Conservation (phyloP, 23 tunicate genomes). For the Halocynthia aurantium region DNA sequence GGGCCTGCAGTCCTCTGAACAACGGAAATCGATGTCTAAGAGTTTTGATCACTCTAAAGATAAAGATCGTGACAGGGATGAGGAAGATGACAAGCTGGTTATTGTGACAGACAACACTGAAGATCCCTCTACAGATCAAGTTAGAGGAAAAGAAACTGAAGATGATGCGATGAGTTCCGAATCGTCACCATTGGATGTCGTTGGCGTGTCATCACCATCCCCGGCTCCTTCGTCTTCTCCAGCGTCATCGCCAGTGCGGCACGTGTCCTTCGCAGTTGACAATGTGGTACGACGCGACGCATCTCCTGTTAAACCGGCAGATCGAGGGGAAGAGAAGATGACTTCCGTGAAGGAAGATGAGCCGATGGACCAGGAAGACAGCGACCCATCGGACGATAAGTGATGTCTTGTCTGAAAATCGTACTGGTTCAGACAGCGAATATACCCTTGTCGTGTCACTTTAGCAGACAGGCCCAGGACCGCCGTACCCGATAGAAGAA, state of each 20-base stretch:
- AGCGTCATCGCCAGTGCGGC: conserved; percentile 8
- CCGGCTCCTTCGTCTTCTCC: conserved; percentile 32
- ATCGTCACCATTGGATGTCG: conserved; percentile 65
- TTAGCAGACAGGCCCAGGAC: too few relatives aligned
- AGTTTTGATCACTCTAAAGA: too few relatives aligned
- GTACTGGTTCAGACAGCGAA: too few relatives aligned
- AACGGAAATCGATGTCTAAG: too few relatives aligned
- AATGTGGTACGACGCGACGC: too few relatives aligned
- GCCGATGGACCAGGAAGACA: conserved; percentile 26
- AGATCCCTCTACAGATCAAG: background rate
- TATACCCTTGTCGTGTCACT: too few relatives aligned
- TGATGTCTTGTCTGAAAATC: too few relatives aligned
- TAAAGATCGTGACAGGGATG: background rate
- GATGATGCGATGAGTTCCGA: conserved; percentile 35
- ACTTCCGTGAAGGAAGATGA: conserved; percentile 8
- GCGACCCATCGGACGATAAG: background rate
- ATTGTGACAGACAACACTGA: conserved; percentile 15
- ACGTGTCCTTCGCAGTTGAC: background rate
- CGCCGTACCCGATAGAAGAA: too few relatives aligned
- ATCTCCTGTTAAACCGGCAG: too few relatives aligned
- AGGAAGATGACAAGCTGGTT: background rate
- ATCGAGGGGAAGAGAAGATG: background rate
- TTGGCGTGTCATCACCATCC: conserved; percentile 35
- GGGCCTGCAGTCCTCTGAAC: too few relatives aligned
- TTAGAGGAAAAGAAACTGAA: background rate